Percentiles rank a stretch among this genome's conserved stretches.
Conservation (phyloP, 2,113 vertebrate genomes). For the Ibidorhyncha struthersii region DNA sequence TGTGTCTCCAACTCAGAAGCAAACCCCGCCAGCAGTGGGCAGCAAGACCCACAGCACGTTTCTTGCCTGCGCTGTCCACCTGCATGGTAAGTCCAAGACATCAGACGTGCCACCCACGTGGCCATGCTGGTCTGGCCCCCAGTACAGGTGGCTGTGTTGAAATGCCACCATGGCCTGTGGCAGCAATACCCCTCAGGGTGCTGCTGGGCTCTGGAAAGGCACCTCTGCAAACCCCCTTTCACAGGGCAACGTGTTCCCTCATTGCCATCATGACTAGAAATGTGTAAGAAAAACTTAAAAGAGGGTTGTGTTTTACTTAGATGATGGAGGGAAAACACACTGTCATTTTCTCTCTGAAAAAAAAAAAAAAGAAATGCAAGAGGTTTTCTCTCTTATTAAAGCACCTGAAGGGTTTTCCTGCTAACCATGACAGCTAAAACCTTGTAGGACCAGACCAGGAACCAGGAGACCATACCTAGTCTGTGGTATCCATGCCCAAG, state of each 20-base stretch:
- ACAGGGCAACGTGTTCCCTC: neutral
- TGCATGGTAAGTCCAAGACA: neutral
- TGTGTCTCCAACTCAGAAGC: neutral
- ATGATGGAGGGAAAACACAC: neutral
- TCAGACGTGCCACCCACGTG: accelerated
- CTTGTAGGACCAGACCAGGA: neutral
- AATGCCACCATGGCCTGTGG: neutral
- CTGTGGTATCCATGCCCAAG: neutral
- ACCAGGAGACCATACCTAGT: neutral
- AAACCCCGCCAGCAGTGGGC: neutral
- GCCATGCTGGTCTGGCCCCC: neutral
- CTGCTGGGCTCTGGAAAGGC: neutral
- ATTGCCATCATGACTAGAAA: neutral
- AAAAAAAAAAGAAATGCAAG: neutral
- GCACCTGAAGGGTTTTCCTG: neutral
- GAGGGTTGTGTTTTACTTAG: neutral
- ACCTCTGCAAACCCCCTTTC: neutral
- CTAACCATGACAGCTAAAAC: neutral
- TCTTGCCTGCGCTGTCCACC: neutral
- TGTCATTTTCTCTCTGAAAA: neutral
- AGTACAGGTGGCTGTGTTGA: neutral
- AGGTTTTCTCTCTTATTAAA: neutral
- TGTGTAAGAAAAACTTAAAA: neutral
- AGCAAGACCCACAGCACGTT: neutral
- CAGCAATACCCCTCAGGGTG: neutral